phyloP scores from a whole-genome alignment of 2,113 vertebrate genomes.

The Tachysurus vachellii region DNA sequence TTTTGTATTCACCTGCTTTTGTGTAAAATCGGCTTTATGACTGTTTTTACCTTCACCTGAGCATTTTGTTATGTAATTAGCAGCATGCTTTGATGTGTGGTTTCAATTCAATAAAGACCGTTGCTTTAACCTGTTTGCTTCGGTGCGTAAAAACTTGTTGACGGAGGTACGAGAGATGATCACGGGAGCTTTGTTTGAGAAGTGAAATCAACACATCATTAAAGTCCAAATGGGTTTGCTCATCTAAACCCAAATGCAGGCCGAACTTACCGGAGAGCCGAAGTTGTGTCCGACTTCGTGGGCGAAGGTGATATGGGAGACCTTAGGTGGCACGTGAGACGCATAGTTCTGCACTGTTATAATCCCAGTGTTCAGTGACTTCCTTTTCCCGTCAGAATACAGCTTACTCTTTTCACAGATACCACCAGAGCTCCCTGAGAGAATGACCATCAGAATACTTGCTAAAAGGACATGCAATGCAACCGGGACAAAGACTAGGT shows the following conservation, averaged over 20 bases:
- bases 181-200: not conserved
- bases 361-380: conserved; percentile 97
- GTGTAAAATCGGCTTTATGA: not conserved
- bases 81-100: no score
- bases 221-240: not conserved
- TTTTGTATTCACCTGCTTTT: not conserved
- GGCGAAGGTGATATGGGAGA: conserved; percentile 98
- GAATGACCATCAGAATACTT: conserved; percentile 11
- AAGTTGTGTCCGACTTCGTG: conserved; percentile 99
- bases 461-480: conserved; percentile 1
- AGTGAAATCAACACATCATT: not conserved
- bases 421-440: conserved; percentile 93
- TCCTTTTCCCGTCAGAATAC: conserved; percentile 98
- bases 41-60: not conserved
- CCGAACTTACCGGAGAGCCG: conserved; percentile 92
- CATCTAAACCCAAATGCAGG: not conserved
- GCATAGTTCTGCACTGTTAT: conserved; percentile 99
- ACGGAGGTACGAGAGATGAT: not conserved
- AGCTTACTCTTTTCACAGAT: conserved; percentile 99
- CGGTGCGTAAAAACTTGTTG: not conserved
- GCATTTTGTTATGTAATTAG: not conserved
- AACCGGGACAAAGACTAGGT: not conserved
- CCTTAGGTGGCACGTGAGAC: conserved; percentile 96
- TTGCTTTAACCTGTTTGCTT: not conserved
- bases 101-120: not conserved